Conservation (phyloP, 2,888 invertebrate genomes). For the Dasypolia templi region DNA sequence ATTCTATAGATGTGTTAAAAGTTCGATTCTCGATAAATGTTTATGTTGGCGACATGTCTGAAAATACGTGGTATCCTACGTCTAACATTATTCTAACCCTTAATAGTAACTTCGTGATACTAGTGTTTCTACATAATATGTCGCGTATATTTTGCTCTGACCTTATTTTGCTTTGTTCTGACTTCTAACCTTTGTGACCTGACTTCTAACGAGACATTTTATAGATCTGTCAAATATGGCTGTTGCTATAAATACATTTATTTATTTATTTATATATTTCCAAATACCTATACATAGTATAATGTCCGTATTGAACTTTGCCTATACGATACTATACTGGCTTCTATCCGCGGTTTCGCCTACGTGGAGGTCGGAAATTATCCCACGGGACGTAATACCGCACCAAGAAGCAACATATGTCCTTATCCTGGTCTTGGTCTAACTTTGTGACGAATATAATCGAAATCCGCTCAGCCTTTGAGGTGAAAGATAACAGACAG, state of each 20-base stretch:
- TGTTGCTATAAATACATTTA: constrained; percentile 9
- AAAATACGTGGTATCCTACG: background rate
- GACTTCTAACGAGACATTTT: constrained; percentile 28
- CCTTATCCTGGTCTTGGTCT: background rate
- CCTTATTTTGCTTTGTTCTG: constrained; percentile 22
- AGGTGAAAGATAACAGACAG: background rate
- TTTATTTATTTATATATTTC: too few species aligned
- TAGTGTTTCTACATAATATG: background rate
- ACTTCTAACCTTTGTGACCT: constrained; percentile 30
- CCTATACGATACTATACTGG: background rate
- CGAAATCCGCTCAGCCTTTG: background rate
- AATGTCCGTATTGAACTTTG: background rate
- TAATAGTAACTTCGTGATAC: background rate
- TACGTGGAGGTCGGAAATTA: background rate
- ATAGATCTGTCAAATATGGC: constrained; percentile 16
- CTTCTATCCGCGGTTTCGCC: too few species aligned
- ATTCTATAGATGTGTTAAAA: background rate
- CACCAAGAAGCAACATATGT: too few species aligned
- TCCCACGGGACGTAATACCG: background rate
- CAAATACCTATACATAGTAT: background rate
- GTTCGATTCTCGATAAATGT: constrained; percentile 4
- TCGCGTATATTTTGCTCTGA: constrained; percentile 12
- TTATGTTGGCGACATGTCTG: constrained; percentile 6
- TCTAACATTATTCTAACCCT: constrained; percentile 7
- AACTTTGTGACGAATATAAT: background rate